These are phyloP conservation scores for Enteromius radiatus DNA, from an alignment of 2,797 vertebrate species.

Conservation along the genomic window DNA sequence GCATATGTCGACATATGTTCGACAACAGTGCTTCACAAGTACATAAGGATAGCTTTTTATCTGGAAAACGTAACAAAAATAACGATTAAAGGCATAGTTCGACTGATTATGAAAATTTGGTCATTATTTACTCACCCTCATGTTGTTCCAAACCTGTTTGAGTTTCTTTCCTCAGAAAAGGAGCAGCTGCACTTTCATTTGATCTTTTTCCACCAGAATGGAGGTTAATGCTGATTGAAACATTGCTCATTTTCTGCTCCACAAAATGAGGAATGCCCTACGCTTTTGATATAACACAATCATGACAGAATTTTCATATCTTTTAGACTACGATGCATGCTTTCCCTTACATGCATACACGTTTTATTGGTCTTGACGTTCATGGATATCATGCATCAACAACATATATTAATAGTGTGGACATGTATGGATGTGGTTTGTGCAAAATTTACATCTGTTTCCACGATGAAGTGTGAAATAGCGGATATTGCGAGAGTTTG, in stretches of 20 bases:
- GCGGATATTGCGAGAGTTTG: not conserved
- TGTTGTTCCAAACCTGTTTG: not conserved
- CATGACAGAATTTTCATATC: not conserved
- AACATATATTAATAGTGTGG: not conserved
- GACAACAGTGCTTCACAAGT: not conserved
- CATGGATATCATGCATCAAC: not conserved
- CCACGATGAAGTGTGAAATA: not conserved
- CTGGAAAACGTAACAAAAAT: not conserved
- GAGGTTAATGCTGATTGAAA: not conserved
- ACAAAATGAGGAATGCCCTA: not conserved
- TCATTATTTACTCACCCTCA: not conserved
- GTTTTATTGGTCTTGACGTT: not conserved
- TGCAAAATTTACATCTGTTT: not conserved
- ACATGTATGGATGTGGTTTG: not conserved
- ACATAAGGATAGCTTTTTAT: not conserved
- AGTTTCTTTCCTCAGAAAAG: no score
- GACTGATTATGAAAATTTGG: not conserved
- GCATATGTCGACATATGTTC: no score
- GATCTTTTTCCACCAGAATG: not conserved
- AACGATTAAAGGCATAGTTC: not conserved
- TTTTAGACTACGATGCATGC: not conserved
- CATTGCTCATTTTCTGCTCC: not conserved
- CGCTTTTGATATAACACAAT: not conserved
- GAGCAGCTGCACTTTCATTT: not conserved
- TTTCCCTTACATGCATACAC: not conserved